Conservation (phyloP, 1,140 invertebrate species). For the Harpegnathos saltator region DNA sequence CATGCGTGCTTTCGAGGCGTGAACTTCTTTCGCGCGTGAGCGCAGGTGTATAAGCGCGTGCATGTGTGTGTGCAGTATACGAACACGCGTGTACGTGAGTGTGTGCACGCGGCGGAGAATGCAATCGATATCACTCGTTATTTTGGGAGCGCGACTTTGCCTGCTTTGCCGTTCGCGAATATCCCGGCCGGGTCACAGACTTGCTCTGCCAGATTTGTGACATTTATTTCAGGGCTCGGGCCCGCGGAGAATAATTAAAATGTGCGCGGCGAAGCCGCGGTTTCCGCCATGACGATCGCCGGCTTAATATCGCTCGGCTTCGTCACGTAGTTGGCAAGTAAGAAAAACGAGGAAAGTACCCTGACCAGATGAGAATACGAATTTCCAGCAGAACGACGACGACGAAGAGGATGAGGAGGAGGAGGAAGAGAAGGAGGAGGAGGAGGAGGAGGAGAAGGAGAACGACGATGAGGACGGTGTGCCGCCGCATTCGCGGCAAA, state of each 20-base stretch:
- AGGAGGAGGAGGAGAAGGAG: too few relatives aligned
- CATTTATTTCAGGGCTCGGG: constrained; percentile 48
- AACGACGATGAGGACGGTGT: too few relatives aligned
- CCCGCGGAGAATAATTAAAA: constrained; percentile 65
- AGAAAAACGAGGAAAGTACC: constrained; percentile 57
- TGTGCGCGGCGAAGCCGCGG: constrained; percentile 44
- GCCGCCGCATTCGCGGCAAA: constrained; percentile 37
- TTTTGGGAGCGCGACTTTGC: constrained; percentile 9
- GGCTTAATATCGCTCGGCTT: constrained; percentile 54
- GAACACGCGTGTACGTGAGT: background rate
- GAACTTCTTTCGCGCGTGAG: constrained; percentile 1
- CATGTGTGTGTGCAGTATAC: background rate
- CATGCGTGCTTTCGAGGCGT: constrained; percentile 42
- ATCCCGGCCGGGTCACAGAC: constrained; percentile 28
- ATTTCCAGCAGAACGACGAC: constrained; percentile 34
- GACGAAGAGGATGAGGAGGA: background rate
- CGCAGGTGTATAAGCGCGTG: too few relatives aligned
- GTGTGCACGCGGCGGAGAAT: background rate
- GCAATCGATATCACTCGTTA: constrained; percentile 57
- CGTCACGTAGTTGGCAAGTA: constrained; percentile 62
- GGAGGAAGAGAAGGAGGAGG: background rate
- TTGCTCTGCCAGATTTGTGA: constrained; percentile 30
- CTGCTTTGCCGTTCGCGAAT: background rate
- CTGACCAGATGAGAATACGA: constrained; percentile 46
- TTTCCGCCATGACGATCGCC: constrained; percentile 56